A percentile compares a stretch with the other conserved stretches of the same genome.
phyloP scores from a whole-genome alignment of 2,888 invertebrate genomes.

The Lysandra coridon region DNA sequence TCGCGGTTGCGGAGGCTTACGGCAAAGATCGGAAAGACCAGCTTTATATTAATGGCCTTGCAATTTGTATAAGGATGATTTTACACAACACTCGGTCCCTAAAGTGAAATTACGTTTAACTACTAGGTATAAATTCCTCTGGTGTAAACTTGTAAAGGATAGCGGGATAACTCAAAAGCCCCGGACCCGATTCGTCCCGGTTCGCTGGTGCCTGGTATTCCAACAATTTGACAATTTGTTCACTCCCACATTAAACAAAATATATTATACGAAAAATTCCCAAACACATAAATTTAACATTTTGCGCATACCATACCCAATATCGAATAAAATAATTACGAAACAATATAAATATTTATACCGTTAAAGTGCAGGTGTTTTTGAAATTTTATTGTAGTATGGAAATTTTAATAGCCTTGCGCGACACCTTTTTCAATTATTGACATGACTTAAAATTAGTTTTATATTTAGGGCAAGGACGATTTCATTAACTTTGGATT shows the following conservation, averaged over 20 bases:
- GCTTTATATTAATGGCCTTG: background rate
- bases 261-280: slow-evolving; percentile 9
- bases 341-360: slow-evolving; percentile 8
- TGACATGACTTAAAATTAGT: background rate
- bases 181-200: slow-evolving; percentile 13
- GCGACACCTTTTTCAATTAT: background rate
- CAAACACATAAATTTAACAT: background rate
- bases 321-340: background rate
- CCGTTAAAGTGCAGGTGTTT: background rate
- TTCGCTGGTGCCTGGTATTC: background rate
- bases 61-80: background rate
- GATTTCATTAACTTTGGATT: background rate
- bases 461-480: background rate
- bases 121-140: slow-evolving; percentile 11
- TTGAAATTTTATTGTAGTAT: background rate
- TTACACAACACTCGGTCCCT: background rate
- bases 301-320: background rate
- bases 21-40: background rate
- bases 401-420: background rate
- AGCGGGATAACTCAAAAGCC: slow-evolving; percentile 14
- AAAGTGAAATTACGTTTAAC: background rate
- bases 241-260: background rate
- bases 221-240: slow-evolving; percentile 21
- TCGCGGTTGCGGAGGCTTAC: no score
- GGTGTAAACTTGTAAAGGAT: background rate